Base-by-base conservation (phyloP, 2,797 vertebrate genomes). In the Columba guinea region DNA sequence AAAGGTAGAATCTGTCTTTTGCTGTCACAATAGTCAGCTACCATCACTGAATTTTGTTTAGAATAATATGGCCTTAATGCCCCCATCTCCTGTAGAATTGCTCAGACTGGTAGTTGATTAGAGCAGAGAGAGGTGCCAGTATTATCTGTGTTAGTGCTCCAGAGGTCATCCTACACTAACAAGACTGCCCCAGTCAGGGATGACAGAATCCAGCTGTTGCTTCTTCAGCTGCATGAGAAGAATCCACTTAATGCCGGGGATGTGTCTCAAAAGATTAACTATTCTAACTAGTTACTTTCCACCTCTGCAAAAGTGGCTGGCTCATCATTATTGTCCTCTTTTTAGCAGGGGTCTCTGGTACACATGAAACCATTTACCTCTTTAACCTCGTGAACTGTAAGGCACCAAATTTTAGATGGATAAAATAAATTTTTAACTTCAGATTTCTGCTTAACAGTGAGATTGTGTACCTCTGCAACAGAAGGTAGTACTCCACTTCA, bases 161-260 rank as follows among this genome's bases (percentile, higher is more conserved):
- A 97, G 98, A 98, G 99, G 99, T 99, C 99, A 98, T 97, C 96
- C 98, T 99, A 98, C 97, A 99, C 98, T 99, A 99, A 99, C 98
- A 99, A 98, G 98, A 97, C 98, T 87, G 98, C 98, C 98, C 98
- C 97, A 97, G 98, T 98, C 98, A 98, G 94, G 96, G 96, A 94
- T 99, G 99, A 99, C 98, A 98, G 97, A 98, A 97, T 98, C 98
- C 99, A 99, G 99, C 99, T 99, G 99, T 87, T 96, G 93, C 1
- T 58, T 83, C 95, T 96, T 96, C 85, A 53, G 83, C 87, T 89
- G 70, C 90, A 93, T 92, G 96, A 98, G 94, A 97, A 97, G 97
- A 97, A 98, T 98, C 97, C 96, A 98, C 97, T 98, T 97, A 98
- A 97, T 83, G 93, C 79, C 73, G 80, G 76, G 71, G 91, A 96